A percentile compares a stretch with the other conserved stretches of the same genome.
These are phyloP conservation scores for Lamprotornis superbus DNA, from an alignment of 2,113 vertebrate species.

Conservation along the genomic window DNA sequence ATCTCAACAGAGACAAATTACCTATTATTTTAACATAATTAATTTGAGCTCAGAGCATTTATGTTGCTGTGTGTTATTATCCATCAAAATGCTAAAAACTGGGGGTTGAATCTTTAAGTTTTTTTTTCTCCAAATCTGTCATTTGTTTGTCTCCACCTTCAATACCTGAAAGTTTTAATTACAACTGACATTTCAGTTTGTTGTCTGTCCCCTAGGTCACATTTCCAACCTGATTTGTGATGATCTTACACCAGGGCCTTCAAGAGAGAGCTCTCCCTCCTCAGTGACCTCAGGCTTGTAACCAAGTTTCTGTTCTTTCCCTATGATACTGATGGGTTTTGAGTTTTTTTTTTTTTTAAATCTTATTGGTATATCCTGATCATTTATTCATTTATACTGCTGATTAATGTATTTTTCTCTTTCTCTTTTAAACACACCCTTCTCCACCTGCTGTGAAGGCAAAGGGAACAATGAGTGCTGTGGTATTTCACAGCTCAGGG, in stretches of 20 bases:
- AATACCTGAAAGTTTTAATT: background rate
- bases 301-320: background rate
- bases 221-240: background rate
- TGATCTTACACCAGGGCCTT: background rate
- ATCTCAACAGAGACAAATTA: constrained; percentile 63
- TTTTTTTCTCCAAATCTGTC: background rate
- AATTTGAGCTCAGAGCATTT: constrained; percentile 59
- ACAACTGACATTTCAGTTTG: background rate
- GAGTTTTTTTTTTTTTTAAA: background rate
- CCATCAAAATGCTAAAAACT: constrained; percentile 51
- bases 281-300: background rate
- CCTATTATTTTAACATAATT: constrained; percentile 68
- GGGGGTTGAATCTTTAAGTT: background rate
- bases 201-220: background rate
- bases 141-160: background rate
- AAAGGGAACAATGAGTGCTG: background rate
- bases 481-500: accelerated
- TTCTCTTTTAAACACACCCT: background rate
- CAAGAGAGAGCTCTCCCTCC: background rate
- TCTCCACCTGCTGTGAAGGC: background rate
- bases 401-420: background rate
- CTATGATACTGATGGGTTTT: accelerated
- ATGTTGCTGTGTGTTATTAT: constrained; percentile 48
- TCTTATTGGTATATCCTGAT: background rate
- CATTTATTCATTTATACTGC: background rate